Evolutionary conservation across 2,888 invertebrate species (phyloP).

Genomic region (Parnassius orleans): DNA sequence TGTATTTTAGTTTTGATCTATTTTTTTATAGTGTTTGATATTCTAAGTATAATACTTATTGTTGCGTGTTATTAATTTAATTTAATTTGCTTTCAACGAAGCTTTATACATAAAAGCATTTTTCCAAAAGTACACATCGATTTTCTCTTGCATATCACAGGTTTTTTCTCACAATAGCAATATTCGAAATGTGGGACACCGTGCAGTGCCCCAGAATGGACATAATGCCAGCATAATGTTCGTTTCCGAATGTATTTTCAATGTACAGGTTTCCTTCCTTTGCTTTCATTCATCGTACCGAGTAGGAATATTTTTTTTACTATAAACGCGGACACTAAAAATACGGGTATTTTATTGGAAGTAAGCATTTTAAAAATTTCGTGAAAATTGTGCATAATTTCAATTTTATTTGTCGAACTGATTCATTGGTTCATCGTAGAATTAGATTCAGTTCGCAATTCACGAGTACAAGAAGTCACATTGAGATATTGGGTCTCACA

Average conservation of each 20-base stretch:
- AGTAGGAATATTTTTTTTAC: conserved; percentile 20
- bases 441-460: too few species aligned
- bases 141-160: conserved; percentile 13
- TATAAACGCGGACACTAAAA: conserved; percentile 11
- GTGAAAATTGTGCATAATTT: not conserved
- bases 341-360: conserved; percentile 7
- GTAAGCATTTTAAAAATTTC: not conserved
- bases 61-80: too few species aligned
- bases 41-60: too few species aligned
- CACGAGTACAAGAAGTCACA: too few species aligned
- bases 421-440: not conserved
- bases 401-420: not conserved
- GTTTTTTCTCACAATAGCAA: conserved; percentile 23
- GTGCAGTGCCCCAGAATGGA: conserved; percentile 20
- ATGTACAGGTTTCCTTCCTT: conserved; percentile 24
- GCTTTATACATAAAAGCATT: conserved; percentile 5
- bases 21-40: not conserved
- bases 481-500: too few species aligned
- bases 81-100: not conserved
- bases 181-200: conserved; percentile 21
- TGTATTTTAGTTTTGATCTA: too few species aligned
- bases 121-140: conserved; percentile 13
- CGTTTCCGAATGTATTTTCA: conserved; percentile 26
- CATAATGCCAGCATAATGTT: conserved; percentile 24
- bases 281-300: conserved; percentile 11